Conservation (phyloP, 2,797 vertebrate genomes). For the Tenualosa ilisha region DNA sequence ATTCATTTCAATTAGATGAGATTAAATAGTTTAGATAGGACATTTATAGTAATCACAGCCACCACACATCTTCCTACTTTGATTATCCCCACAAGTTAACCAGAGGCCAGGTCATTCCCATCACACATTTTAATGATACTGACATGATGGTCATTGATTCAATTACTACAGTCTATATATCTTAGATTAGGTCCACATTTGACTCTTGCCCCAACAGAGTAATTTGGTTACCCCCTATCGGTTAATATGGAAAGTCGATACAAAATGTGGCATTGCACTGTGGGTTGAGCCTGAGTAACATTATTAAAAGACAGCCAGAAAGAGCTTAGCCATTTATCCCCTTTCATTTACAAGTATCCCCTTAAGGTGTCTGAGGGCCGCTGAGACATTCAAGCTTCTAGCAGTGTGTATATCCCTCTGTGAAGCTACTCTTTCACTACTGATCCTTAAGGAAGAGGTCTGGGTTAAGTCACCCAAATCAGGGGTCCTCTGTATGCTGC, state of each 20-base stretch:
- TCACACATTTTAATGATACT: constrained; percentile 46
- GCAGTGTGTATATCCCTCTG: neutral
- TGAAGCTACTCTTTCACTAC: neutral
- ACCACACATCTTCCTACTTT: constrained; percentile 1
- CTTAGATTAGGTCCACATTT: constrained; percentile 44
- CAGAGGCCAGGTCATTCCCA: constrained; percentile 43
- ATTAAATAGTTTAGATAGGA: neutral
- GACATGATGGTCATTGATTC: constrained; percentile 36
- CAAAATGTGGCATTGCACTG: constrained; percentile 21
- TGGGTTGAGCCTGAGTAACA: neutral
- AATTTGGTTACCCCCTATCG: constrained; percentile 25
- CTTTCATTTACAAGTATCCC: neutral
- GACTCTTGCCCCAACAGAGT: constrained; percentile 42
- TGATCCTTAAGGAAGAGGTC: neutral
- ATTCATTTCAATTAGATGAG: neutral
- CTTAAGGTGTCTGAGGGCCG: neutral
- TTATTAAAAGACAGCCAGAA: neutral
- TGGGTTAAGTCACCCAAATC: neutral
- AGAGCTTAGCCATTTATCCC: neutral
- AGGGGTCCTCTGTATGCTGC: neutral
- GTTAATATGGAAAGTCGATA: constrained; percentile 41
- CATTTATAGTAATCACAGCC: neutral
- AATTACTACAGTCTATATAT: constrained; percentile 46
- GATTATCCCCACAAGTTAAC: constrained; percentile 36
- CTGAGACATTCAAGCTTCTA: neutral